Base-by-base conservation (phyloP, 2,797 vertebrate species). In the Enteromius anoplus region DNA sequence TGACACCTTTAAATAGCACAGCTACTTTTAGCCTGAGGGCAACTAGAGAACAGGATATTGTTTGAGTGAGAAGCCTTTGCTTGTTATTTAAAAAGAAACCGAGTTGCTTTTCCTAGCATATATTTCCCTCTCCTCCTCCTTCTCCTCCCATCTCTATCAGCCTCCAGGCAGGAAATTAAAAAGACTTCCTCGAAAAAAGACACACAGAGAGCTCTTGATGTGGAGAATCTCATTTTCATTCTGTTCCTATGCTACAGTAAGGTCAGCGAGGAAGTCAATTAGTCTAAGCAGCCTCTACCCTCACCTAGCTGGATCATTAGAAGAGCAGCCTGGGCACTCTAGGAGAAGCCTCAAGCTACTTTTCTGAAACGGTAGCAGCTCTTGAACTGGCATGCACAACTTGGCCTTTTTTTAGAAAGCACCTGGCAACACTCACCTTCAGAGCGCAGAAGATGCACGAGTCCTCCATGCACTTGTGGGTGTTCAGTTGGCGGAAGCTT, bases 371-470 rank as follows among this genome's bases (percentile, higher is more conserved):
- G 23, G 3, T n/a, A 66, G 60, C 10, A 29, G n/a, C 5, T 55
- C 23, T 58, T 58, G 62, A 66, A 42, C 21, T 49, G 34, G 45
- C 21, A 40, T 66, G 70, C 80, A 64, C 21, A 65, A 77, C 55
- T 32, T 1, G 37, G 58, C 0, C 23, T 26, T 47, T 64, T 75
- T 21, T 47, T 42, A 71, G 51, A 68, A 23, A 14, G 5, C 8
- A 40, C n/a, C 29, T 42, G 23, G 53, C 47, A 2, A 90, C 73
- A 8, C 84, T 86, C 95, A 98, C 98, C 96, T 99, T 99, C 23
- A 99, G 94, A 91, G 98, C 98, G 87, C 98, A 99, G 93, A 99
- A 99, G 92, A 99, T 98, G 79, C 98, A 99, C 40, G 98, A 99
- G 89, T 99, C 98, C 23, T 98, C 98, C 97, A 99, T 98, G 91